Conservation (phyloP, 1,140 invertebrate genomes). For the Metopolophium dirhodum region DNA sequence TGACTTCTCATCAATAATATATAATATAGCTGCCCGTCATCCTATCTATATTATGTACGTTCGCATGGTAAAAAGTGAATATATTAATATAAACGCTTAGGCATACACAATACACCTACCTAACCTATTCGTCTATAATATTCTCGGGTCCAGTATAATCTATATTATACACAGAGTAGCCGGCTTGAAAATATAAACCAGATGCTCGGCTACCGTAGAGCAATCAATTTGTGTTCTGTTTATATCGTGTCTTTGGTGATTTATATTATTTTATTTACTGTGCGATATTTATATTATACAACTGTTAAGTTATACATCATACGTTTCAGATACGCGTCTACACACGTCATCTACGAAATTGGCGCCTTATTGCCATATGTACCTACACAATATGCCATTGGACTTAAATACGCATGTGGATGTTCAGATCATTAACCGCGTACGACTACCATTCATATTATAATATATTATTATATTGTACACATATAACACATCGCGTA, state of each 20-base stretch:
- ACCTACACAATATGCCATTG: not conserved
- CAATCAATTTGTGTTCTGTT: not conserved
- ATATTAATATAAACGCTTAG: not conserved
- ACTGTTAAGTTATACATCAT: not conserved
- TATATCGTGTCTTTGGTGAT: not conserved
- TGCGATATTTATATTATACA: not conserved
- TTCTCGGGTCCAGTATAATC: not conserved
- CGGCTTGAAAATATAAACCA: not conserved
- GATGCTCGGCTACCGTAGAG: not conserved
- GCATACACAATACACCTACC: not conserved
- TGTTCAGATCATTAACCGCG: not conserved
- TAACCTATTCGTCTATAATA: not conserved
- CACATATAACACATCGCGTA: too few species aligned
- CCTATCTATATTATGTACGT: not conserved
- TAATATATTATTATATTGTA: too few species aligned
- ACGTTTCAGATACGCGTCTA: conserved; percentile 4
- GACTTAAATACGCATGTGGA: not conserved
- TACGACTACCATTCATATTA: not conserved
- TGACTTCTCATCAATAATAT: not conserved
- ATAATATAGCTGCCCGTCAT: not conserved
- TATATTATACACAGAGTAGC: not conserved
- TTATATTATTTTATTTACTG: not conserved
- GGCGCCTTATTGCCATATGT: not conserved
- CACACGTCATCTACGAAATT: not conserved
- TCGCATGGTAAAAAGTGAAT: not conserved